These are phyloP conservation scores for Priocnemis perturbator DNA, from an alignment of 2,888 invertebrate genomes.

Conservation along the genomic window DNA sequence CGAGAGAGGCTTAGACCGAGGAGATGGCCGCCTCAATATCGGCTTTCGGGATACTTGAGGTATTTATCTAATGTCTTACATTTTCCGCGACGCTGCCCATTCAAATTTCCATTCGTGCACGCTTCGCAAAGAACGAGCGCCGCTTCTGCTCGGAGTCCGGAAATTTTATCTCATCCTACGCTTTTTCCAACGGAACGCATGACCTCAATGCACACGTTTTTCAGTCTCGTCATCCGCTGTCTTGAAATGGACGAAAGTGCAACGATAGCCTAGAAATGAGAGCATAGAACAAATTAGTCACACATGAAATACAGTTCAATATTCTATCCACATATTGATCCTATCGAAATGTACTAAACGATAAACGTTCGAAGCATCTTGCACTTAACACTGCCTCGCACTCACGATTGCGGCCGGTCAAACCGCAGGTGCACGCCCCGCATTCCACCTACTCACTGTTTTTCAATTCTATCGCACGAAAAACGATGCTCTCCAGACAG, in stretches of 20 bases:
- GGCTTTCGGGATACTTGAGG: slow-evolving; percentile 72
- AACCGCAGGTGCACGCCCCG: not conserved
- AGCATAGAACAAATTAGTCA: not conserved
- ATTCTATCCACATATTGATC: too few relatives aligned
- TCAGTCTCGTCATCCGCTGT: too few relatives aligned
- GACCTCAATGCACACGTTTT: too few relatives aligned
- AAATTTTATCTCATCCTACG: too few relatives aligned
- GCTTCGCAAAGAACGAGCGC: not conserved
- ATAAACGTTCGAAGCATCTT: not conserved
- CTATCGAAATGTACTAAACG: too few relatives aligned
- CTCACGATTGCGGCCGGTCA: too few relatives aligned
- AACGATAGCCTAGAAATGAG: not conserved
- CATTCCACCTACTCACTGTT: not conserved
- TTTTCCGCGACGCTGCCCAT: slow-evolving; percentile 69
- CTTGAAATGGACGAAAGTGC: too few relatives aligned
- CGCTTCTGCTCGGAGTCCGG: too few relatives aligned
- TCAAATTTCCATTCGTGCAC: slow-evolving; percentile 58
- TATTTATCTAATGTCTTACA: slow-evolving; percentile 74
- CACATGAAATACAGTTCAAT: too few relatives aligned
- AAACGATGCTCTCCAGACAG: slow-evolving; percentile 24
- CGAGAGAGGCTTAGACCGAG: slow-evolving; percentile 72
- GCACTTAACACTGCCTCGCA: too few relatives aligned
- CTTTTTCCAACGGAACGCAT: too few relatives aligned
- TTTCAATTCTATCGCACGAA: slow-evolving; percentile 22
- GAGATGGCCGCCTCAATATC: slow-evolving; percentile 72